Conservation (phyloP, 2,888 invertebrate species). For the Agriopis leucophaearia region DNA sequence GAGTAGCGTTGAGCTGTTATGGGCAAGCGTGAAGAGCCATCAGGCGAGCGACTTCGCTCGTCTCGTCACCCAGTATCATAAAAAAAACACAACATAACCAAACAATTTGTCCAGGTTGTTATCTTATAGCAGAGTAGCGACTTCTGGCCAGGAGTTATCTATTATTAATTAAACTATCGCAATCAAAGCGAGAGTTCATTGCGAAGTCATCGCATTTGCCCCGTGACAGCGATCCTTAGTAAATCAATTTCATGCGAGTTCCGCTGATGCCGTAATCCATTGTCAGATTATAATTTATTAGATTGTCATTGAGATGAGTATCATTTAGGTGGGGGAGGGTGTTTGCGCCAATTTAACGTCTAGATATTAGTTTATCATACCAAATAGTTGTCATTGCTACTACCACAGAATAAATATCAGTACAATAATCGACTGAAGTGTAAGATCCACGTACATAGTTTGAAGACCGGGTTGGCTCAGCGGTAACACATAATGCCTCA, state of each 20-base stretch:
- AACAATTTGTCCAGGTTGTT: too few species aligned
- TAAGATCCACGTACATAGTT: too few species aligned
- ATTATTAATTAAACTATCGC: slow-evolving; percentile 5
- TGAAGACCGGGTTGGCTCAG: too few species aligned
- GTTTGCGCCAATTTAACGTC: neutral
- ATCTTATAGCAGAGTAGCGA: neutral
- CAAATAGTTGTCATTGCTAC: too few species aligned
- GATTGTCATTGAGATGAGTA: slow-evolving; percentile 15
- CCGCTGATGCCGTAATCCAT: slow-evolving; percentile 17
- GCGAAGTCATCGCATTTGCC: slow-evolving; percentile 10
- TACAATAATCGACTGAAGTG: too few species aligned
- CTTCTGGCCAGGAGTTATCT: neutral
- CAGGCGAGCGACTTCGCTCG: too few species aligned
- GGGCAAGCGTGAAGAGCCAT: too few species aligned
- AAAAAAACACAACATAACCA: too few species aligned
- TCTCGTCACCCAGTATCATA: too few species aligned
- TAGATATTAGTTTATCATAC: neutral
- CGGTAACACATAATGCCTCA: too few species aligned
- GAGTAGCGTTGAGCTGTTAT: too few species aligned
- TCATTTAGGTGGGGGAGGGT: neutral
- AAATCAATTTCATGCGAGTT: slow-evolving; percentile 26
- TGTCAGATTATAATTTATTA: slow-evolving; percentile 23
- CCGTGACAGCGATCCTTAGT: slow-evolving; percentile 8
- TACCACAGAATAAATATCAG: too few species aligned
- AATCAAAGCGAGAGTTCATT: slow-evolving; percentile 20